Base-by-base conservation (phyloP, 2,888 invertebrate species). In the Autographa pulchrina region DNA sequence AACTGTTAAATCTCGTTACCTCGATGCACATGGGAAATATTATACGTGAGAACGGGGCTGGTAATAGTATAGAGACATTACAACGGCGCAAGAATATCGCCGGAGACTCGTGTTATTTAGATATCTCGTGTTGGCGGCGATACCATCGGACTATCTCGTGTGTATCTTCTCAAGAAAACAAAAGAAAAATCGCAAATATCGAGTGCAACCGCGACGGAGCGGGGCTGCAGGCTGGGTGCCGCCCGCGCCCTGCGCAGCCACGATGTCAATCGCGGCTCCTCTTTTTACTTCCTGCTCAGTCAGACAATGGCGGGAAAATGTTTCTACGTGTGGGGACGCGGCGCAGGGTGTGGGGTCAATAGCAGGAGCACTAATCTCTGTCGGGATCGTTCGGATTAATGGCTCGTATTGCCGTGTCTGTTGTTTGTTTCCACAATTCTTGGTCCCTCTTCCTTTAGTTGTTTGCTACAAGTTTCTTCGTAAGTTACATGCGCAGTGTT, bases 301-400 rank as follows among this genome's bases (percentile, higher is more conserved):
- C 90, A 93, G 91, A 94, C 94, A 94, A 94, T 93, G 91, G 91
- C 91, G 91, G 92, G 92, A 92, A 94, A 94, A 93, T 93, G 92
- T 93, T 93, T 92, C 87, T 91, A 92, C 89, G 91, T 90, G 91
- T 90, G 89, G 90, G 90, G 90, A 88, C 86, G 85, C 78, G 77
- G 87, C 80, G 86, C 81, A 88, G 87, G 89, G 91, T 88, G 90
- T 86, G 90, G 90, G 92, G 91, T 93, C 93, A 92, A 92, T 90
- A 92, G 91, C 87, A 90, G 91, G 92, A 90, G 91, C 92, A 92
- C 92, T 95, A 94, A 94, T 95, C 94, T 95, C 91, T 92, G 93
- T 89, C 91, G 91, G 92, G 91, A 92, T 94, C 92, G 93, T 91
- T 91, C 88, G 92, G 93, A 94, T 94, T 94, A 95, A 95, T 94